Percentiles rank a stretch among this genome's conserved stretches.
Conservation (phyloP, 2,113 vertebrate species). For the Mixornis gularis region DNA sequence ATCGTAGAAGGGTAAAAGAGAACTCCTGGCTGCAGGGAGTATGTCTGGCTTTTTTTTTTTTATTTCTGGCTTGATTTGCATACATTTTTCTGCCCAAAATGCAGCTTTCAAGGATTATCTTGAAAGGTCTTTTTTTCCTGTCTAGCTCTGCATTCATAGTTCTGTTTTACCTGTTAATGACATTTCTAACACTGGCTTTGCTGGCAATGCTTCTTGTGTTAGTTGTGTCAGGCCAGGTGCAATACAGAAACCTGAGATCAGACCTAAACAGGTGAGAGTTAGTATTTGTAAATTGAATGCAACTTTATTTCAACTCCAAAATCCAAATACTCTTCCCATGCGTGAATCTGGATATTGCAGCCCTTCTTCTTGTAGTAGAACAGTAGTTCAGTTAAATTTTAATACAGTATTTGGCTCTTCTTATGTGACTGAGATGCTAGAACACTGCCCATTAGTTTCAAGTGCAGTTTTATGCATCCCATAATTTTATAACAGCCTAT, state of each 20-base stretch:
- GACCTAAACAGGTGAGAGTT: constrained; percentile 35
- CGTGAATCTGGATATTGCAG: not conserved
- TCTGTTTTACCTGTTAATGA: constrained; percentile 47
- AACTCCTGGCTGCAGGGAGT: not conserved
- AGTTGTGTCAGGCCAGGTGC: constrained; percentile 61
- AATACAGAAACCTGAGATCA: constrained; percentile 58
- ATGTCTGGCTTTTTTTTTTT: not conserved
- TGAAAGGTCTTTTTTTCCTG: not conserved
- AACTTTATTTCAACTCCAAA: not conserved
- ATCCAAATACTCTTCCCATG: not conserved
- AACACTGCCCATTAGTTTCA: not conserved
- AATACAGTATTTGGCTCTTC: not conserved
- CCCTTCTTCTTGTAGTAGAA: not conserved
- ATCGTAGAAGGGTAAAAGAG: not conserved
- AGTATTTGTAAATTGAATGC: not conserved
- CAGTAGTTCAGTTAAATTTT: not conserved
- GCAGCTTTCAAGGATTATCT: not conserved
- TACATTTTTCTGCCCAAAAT: not conserved
- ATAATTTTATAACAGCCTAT: not conserved
- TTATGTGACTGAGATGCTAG: not conserved
- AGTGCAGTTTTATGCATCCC: not conserved
- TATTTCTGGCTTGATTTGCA: not conserved
- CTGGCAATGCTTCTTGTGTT: constrained; percentile 49
- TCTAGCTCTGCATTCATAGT: constrained; percentile 34
- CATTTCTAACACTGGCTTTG: constrained; percentile 42